These are phyloP conservation scores for Synergus laeviventris DNA, from an alignment of 2,888 invertebrate species.

Conservation along the genomic window DNA sequence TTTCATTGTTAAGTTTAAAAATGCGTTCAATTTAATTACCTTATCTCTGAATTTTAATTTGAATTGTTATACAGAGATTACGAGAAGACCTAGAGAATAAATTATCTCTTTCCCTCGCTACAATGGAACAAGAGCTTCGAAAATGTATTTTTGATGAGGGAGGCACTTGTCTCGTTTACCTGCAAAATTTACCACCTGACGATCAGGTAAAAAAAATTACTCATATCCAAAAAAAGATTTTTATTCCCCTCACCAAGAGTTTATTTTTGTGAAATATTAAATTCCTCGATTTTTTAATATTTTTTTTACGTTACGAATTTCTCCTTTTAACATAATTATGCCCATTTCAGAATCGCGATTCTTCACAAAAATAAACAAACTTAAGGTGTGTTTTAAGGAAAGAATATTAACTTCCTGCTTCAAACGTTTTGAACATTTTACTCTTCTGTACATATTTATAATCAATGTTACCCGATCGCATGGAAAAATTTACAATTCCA, in stretches of 20 bases:
- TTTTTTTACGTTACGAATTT: background rate
- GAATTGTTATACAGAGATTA: slow-evolving; percentile 75
- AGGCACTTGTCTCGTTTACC: slow-evolving; percentile 78
- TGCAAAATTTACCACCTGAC: slow-evolving; percentile 77
- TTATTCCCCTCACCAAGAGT: background rate
- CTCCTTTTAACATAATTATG: slow-evolving; percentile 28
- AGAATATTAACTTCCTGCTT: slow-evolving; percentile 5
- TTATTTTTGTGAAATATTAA: background rate
- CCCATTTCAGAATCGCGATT: slow-evolving; percentile 30
- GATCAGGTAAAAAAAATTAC: slow-evolving; percentile 74
- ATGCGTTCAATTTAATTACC: too few species aligned
- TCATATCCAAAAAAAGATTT: background rate
- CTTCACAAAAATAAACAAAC: slow-evolving; percentile 35
- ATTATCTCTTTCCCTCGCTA: slow-evolving; percentile 81
- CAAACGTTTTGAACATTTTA: background rate
- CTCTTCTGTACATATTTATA: slow-evolving; percentile 20
- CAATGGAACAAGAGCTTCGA: slow-evolving; percentile 84
- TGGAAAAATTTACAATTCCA: slow-evolving; percentile 2
- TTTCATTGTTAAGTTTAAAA: too few species aligned
- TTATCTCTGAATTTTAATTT: slow-evolving; percentile 6
- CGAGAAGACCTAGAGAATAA: slow-evolving; percentile 84
- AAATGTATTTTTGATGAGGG: slow-evolving; percentile 82
- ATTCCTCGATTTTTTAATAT: slow-evolving; percentile 13
- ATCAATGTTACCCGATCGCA: slow-evolving; percentile 23
- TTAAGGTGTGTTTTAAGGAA: slow-evolving; percentile 16